Percentiles rank a stretch among this genome's conserved stretches.
Conservation (phyloP, 2,113 vertebrate species). For the Scomber scombrus region DNA sequence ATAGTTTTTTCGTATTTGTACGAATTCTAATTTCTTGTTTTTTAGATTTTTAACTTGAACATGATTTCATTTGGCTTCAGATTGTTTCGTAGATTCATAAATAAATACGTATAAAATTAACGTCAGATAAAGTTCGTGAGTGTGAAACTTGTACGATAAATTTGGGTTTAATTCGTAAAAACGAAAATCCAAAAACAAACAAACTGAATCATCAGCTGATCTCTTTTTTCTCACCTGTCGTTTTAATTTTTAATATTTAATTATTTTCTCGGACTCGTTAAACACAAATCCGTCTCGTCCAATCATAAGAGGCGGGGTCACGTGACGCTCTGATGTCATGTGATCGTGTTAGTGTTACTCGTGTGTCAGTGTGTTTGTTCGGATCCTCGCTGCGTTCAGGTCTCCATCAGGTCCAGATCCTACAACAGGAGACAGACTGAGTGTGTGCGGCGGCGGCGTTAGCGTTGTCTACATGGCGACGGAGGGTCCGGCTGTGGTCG, state of each 20-base stretch:
- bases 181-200: too few species aligned
- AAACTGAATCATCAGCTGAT: too few species aligned
- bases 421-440: neutral
- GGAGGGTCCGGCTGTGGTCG: constrained; percentile 73
- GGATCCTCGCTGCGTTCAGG: neutral
- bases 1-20: neutral
- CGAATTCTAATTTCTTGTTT: neutral
- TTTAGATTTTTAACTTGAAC: neutral
- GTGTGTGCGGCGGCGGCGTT: neutral
- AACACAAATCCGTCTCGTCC: too few species aligned
- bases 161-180: too few species aligned
- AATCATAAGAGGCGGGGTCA: too few species aligned
- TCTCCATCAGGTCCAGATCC: constrained; percentile 40
- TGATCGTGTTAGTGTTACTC: too few species aligned
- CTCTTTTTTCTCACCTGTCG: too few species aligned
- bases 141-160: neutral
- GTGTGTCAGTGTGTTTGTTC: too few species aligned
- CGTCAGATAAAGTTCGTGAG: neutral
- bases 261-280: too few species aligned
- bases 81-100: neutral
- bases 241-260: too few species aligned
- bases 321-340: too few species aligned
- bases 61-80: neutral
- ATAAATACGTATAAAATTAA: constrained; percentile 7
- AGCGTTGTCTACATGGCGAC: constrained; percentile 71